Conservation (phyloP, 2,888 invertebrate species). For the Lymantria monacha region DNA sequence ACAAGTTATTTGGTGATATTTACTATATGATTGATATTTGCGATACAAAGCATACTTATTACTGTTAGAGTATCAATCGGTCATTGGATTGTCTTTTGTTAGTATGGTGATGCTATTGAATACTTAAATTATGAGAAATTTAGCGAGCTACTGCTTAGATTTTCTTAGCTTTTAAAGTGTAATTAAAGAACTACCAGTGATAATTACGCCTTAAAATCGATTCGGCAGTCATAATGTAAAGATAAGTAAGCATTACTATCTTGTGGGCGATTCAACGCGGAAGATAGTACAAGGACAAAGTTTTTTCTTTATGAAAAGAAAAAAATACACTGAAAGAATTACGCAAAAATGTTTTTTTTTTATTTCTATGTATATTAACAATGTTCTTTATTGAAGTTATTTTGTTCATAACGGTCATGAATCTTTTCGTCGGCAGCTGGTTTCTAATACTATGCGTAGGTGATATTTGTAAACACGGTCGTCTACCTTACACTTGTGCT, state of each 20-base stretch:
- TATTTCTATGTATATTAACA: constrained; percentile 21
- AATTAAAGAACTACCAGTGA: no score
- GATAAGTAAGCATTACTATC: constrained; percentile 41
- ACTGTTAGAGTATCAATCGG: no score
- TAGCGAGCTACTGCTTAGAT: no score
- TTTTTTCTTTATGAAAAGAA: constrained; percentile 34
- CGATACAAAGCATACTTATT: no score
- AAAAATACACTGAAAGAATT: constrained; percentile 32
- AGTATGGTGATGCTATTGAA: no score
- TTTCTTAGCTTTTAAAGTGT: no score
- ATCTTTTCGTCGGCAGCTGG: constrained; percentile 13
- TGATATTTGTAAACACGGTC: constrained; percentile 19
- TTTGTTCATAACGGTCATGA: constrained; percentile 5
- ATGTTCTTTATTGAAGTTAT: constrained; percentile 5
- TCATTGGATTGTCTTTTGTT: no score
- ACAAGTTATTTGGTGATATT: no score
- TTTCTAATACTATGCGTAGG: constrained; percentile 18
- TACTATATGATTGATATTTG: no score
- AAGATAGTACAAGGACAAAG: constrained; percentile 42
- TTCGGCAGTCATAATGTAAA: constrained; percentile 19
- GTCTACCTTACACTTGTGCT: constrained; percentile 22
- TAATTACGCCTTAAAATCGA: constrained; percentile 19
- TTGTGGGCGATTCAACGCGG: constrained; percentile 39
- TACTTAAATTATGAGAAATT: no score
- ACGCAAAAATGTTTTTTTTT: constrained; percentile 23